phyloP scores from a whole-genome alignment of 2,797 vertebrate species.

The Enteromius paludinosus region DNA sequence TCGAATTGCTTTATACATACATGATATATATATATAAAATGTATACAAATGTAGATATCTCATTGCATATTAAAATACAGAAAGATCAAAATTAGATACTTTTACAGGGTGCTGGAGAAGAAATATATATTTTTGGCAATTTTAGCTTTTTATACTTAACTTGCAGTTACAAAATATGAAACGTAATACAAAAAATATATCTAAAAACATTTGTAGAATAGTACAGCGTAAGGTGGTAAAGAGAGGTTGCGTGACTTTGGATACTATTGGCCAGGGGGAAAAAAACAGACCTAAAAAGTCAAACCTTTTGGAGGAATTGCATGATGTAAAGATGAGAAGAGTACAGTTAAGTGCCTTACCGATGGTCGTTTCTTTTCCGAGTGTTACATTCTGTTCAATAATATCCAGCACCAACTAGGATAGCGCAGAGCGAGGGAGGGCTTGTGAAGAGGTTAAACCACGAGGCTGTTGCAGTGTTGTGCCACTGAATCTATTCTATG shows the following conservation, averaged over 20 bases:
- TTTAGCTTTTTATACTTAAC: constrained; percentile 99
- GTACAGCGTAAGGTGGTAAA: constrained; percentile 50
- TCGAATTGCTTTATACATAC: constrained; percentile 99
- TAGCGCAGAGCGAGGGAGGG: constrained; percentile 70
- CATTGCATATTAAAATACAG: constrained; percentile 94
- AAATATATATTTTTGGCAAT: constrained; percentile 99
- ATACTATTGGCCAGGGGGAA: constrained; percentile 71
- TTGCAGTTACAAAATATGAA: constrained; percentile 93
- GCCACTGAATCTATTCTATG: constrained; percentile 83
- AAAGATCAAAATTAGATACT: constrained; percentile 98
- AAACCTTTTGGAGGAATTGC: constrained; percentile 58
- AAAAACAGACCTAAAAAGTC: constrained; percentile 73
- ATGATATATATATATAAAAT: constrained; percentile 79
- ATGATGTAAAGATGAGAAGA: constrained; percentile 45
- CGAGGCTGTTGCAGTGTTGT: constrained; percentile 65
- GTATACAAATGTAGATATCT: constrained; percentile 94
- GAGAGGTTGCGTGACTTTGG: constrained; percentile 72
- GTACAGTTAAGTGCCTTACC: constrained; percentile 83
- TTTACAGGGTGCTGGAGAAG: constrained; percentile 99
- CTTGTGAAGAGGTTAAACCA: constrained; percentile 67
- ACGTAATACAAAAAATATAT: constrained; percentile 79
- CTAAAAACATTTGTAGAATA: constrained; percentile 71
- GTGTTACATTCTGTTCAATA: constrained; percentile 78
- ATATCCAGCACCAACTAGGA: constrained; percentile 77
- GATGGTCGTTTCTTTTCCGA: constrained; percentile 74